Percentiles rank a stretch among this genome's conserved stretches.
These are phyloP conservation scores for Phenacoccus solenopsis DNA, from an alignment of 1,140 invertebrate species.

Conservation along the genomic window DNA sequence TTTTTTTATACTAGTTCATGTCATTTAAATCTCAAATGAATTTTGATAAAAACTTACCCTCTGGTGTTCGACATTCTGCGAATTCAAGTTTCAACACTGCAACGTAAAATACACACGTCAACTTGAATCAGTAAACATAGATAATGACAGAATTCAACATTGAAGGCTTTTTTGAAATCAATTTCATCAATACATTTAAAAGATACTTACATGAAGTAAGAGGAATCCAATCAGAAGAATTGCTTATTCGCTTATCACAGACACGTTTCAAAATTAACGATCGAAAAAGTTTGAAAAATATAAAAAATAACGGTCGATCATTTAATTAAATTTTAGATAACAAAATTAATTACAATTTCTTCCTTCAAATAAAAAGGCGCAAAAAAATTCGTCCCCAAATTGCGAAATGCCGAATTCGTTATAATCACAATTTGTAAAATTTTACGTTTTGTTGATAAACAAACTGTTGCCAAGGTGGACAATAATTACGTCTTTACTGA, in stretches of 20 bases:
- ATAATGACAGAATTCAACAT: too few species aligned
- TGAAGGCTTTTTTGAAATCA: too few species aligned
- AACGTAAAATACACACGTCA: too few species aligned
- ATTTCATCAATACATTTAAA: too few species aligned
- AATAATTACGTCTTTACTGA: too few species aligned
- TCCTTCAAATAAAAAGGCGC: neutral
- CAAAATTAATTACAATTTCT: too few species aligned
- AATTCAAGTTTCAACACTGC: too few species aligned
- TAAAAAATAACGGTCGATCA: neutral
- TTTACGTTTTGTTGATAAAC: neutral
- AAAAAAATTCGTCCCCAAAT: neutral
- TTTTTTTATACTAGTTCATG: neutral
- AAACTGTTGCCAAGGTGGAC: conserved; percentile 1
- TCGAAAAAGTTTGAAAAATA: neutral
- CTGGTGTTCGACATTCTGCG: too few species aligned
- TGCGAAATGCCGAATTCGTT: neutral
- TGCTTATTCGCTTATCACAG: neutral
- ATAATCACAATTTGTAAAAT: neutral
- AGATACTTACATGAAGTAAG: neutral
- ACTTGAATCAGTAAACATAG: too few species aligned
- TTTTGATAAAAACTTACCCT: neutral
- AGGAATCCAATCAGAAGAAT: neutral
- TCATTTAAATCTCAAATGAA: too few species aligned
- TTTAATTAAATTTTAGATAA: neutral
- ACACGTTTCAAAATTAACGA: neutral